Conservation (phyloP, 2,113 vertebrate genomes). For the Xiphorhynchus elegans region DNA sequence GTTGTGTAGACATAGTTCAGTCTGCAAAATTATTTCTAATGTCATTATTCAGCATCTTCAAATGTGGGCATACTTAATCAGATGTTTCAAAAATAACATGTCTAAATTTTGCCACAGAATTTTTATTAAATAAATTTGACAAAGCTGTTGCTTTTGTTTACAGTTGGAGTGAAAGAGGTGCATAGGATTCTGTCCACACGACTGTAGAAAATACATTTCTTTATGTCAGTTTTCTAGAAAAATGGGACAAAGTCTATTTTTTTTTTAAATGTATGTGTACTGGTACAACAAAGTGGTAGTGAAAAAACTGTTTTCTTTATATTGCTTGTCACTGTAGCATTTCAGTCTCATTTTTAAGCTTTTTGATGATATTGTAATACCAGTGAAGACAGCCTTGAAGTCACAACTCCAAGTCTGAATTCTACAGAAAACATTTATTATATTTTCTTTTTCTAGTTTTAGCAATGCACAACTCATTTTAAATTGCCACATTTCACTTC, state of each 20-base stretch:
- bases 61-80: background rate
- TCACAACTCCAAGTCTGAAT: background rate
- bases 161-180: background rate
- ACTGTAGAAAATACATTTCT: background rate
- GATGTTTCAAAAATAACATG: background rate
- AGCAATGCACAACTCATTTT: background rate
- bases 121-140: background rate
- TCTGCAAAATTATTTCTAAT: background rate
- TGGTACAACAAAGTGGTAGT: background rate
- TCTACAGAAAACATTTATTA: background rate
- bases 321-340: background rate
- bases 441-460: background rate
- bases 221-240: background rate
- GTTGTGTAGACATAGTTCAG: background rate
- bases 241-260: background rate
- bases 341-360: background rate
- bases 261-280: background rate
- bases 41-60: background rate
- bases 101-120: background rate
- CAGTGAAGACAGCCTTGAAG: background rate
- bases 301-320: background rate
- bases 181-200: background rate
- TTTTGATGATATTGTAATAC: background rate
- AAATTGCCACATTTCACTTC: background rate
- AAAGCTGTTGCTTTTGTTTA: background rate